phyloP scores from a whole-genome alignment of 2,888 invertebrate species.

The Polyommatus icarus region DNA sequence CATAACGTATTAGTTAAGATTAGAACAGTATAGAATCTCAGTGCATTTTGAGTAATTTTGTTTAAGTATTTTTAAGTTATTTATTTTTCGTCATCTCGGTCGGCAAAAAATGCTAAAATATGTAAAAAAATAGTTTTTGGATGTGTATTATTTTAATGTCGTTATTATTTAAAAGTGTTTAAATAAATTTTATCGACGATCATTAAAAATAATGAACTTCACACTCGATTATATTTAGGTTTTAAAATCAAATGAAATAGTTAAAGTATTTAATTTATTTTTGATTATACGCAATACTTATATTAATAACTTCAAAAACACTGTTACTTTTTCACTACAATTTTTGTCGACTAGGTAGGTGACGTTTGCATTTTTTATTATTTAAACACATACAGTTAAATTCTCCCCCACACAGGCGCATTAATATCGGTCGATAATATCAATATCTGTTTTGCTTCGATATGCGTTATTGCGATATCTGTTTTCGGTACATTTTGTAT shows the following conservation, averaged over 20 bases:
- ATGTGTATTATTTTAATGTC: neutral
- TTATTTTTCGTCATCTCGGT: conserved; percentile 37
- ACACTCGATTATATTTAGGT: neutral
- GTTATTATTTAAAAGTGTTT: conserved; percentile 4
- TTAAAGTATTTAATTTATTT: neutral
- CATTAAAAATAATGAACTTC: neutral
- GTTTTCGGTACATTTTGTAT: too few species aligned
- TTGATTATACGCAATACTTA: neutral
- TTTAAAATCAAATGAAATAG: neutral
- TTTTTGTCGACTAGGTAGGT: neutral
- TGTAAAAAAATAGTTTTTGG: neutral
- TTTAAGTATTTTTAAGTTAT: conserved; percentile 45
- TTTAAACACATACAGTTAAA: neutral
- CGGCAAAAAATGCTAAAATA: neutral
- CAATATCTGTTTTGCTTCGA: too few species aligned
- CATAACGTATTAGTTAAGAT: conserved; percentile 57
- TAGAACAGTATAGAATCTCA: conserved; percentile 69
- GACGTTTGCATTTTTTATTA: conserved; percentile 29
- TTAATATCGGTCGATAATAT: too few species aligned
- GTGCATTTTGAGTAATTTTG: conserved; percentile 43
- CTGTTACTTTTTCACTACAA: neutral
- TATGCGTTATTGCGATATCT: too few species aligned
- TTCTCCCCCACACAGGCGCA: too few species aligned
- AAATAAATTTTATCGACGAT: neutral
- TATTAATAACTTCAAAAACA: neutral